Base-by-base conservation (phyloP, 1,140 invertebrate species). In the Listronotus oregonensis region DNA sequence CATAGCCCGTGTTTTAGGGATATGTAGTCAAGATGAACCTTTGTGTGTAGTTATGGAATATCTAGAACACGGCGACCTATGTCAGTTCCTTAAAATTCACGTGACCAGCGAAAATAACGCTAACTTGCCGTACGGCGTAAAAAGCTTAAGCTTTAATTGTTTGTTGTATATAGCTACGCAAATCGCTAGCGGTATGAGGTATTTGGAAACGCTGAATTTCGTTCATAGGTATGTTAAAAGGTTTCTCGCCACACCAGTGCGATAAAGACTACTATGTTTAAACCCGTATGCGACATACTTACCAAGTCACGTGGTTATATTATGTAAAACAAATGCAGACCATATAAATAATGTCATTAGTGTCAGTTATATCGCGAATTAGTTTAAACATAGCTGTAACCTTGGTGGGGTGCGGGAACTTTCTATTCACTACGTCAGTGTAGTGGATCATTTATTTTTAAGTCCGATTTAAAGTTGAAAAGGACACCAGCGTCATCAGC, bases 41-140 rank as follows among this genome's bases (percentile, higher is more conserved):
- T 82, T 90, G 14, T 94, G 91, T 73, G 92, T 96, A 66, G 86
- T 96, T 2, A 88, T 96, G 73, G 95, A 97, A 79, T 96, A 96
- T 80, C 83, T 94, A 72, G 93, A 94, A 72, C 87, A 93, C 68
- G 94, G 94, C 7, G 94, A 97, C 81, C 85, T 97, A 44, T 91
- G 92, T 78, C 91, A 95, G 77, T 95, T 94, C 77, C 82, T 95
- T 10, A 85, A 86, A 71, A 84, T 84, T 46, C 85, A 87, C 75
- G 82, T 85, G 60, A 82, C 86, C 18, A 82, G 84, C 54, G 85
- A 85, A 51, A 82, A 81, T 51, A 81, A 80, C 5, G 79, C 82
- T 62, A 83, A 80, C 11, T 79, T 85, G 73, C 85, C 86, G 6
- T 84, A 85, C 31, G 84, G 87, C 11, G 81, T 85, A 32, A 85